Base-by-base conservation (phyloP, 2,888 invertebrate species). In the Tridacna gigas region DNA sequence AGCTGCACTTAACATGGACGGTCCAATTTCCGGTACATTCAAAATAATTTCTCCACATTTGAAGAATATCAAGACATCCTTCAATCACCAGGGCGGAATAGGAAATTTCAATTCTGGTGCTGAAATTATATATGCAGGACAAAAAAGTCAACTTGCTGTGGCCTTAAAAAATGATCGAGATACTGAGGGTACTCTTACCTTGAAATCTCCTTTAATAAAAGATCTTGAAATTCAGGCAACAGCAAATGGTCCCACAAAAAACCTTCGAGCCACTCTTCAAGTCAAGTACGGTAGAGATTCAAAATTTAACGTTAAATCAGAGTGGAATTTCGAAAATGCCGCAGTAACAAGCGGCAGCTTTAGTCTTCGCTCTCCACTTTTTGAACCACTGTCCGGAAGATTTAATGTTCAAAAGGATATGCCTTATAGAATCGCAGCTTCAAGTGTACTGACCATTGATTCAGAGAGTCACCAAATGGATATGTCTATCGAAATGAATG, bases 41-140 rank as follows among this genome's bases (percentile, higher is more conserved):
- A 77, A 78, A 71, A 56, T 85, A 15, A 61, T 75, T 28, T 83
- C 83, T 15, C 83, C 83, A 51, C 47, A 65, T 25, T 45, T 80
- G 69, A 80, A 79, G 73, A 76, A 80, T 25, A 22, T 80, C 7
- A 63, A 77, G 63, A 63, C 69, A 56, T 74, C 76, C n/a, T 83
- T 80, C 37, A 77, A 60, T 9, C 79, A 80, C 37, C 47, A 83
- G 18, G 83, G 77, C 3, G 47, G 37, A 7, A 18, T 65, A 5
- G 48, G 51, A 13, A 48, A 65, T n/a, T 77, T 80, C 48, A 67
- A 48, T 9, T 73, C 83, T 47, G 28, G 67, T 26, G 83, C 67
- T 26, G 73, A 74, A 11, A 15, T 83, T 4, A 74, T 26, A 7
- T 83, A 74, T 47, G 83, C 79, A 37, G 83, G 80, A 18, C 13